Conservation (phyloP, 2,113 vertebrate genomes). For the Vulpes ferrilata region DNA sequence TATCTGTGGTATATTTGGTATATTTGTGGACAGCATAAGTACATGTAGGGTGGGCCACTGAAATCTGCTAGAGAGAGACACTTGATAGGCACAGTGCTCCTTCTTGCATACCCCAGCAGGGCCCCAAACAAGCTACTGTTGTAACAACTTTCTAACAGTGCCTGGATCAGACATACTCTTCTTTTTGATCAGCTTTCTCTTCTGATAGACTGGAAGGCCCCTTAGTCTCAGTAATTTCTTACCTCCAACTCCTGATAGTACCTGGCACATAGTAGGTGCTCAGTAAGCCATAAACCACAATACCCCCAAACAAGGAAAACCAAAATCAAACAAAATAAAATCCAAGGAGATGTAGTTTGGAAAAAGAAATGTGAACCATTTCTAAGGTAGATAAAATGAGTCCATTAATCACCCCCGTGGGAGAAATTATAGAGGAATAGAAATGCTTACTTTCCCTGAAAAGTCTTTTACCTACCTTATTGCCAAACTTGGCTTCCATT, state of each 20-base stretch:
- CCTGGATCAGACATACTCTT: neutral
- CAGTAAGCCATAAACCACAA: neutral
- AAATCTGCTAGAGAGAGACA: neutral
- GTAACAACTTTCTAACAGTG: neutral
- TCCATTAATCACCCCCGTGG: neutral
- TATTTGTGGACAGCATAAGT: neutral
- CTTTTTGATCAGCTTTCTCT: neutral
- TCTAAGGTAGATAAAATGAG: neutral
- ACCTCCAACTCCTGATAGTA: neutral
- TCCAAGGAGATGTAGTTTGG: neutral
- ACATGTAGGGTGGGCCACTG: neutral
- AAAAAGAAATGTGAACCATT: neutral
- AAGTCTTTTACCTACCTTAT: neutral
- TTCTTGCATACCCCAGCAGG: neutral
- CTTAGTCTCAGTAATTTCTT: neutral
- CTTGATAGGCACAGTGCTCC: neutral
- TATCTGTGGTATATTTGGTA: neutral
- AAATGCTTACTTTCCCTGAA: neutral
- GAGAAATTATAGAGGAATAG: neutral
- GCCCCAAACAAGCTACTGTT: neutral
- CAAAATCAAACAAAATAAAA: neutral
- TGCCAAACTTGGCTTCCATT: neutral
- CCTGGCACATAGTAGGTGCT: neutral
- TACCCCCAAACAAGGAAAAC: neutral
- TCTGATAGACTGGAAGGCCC: neutral